These are phyloP conservation scores for Lamproptera curius DNA, from an alignment of 2,888 invertebrate species.

Conservation along the genomic window DNA sequence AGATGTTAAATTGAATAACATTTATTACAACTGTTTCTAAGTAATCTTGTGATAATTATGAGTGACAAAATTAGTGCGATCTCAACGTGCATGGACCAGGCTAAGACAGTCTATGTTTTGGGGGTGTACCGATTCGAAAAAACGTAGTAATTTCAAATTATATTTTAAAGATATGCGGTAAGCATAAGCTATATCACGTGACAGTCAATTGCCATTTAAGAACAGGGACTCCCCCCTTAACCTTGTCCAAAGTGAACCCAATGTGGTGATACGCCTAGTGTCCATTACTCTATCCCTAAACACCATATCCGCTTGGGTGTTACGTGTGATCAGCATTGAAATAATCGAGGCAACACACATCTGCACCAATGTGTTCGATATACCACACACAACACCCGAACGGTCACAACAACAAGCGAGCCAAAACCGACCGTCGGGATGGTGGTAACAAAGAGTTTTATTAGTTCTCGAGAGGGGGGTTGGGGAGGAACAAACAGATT, in stretches of 20 bases:
- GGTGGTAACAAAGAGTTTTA: conserved; percentile 29
- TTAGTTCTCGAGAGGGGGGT: conserved; percentile 29
- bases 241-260: conserved; percentile 9
- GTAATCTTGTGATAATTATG: too few relatives aligned
- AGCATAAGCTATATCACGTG: too few relatives aligned
- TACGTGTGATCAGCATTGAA: too few relatives aligned
- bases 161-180: too few relatives aligned
- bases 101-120: conserved; percentile 7
- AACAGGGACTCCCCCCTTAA: conserved; percentile 5
- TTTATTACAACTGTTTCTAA: not conserved
- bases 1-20: not conserved
- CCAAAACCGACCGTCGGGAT: conserved; percentile 36
- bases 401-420: conserved; percentile 27
- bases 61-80: conserved; percentile 5
- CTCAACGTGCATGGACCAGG: conserved; percentile 6
- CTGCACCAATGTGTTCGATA: too few relatives aligned
- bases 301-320: conserved; percentile 12
- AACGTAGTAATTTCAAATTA: too few relatives aligned
- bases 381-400: conserved; percentile 4
- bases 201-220: not conserved
- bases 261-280: conserved; percentile 10
- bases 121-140: not conserved
- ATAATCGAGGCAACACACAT: too few relatives aligned
- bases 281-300: conserved; percentile 9
- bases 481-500: conserved; percentile 31